These are phyloP conservation scores for Podarcis siculus DNA, from an alignment of 2,797 vertebrate genomes.

Conservation along the genomic window DNA sequence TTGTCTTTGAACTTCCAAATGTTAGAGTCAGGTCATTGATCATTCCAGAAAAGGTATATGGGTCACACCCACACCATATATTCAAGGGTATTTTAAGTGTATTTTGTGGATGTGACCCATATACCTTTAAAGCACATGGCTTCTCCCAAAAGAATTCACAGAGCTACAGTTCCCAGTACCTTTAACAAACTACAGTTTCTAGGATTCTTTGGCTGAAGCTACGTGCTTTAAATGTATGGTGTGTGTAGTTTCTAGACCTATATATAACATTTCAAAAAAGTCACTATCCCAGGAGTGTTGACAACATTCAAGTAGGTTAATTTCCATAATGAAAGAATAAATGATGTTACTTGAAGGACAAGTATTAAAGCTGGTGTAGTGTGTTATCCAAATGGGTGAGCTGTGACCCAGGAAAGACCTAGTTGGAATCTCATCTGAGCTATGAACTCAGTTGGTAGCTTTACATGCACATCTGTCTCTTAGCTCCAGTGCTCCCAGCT, in stretches of 20 bases:
- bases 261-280: not conserved
- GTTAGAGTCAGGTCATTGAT: not conserved
- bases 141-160: no score
- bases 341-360: not conserved
- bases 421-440: not conserved
- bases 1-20: not conserved
- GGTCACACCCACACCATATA: no score
- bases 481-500: not conserved
- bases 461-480: not conserved
- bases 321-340: not conserved
- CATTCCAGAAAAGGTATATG: not conserved
- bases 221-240: no score
- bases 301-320: not conserved
- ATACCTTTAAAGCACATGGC: no score
- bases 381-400: not conserved
- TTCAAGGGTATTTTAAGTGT: no score
- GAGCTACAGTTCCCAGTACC: no score
- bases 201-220: no score
- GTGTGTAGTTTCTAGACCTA: not conserved
- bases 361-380: not conserved
- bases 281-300: not conserved
- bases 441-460: not conserved
- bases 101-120: no score
- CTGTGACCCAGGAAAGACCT: not conserved
- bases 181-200: no score